phyloP scores from a whole-genome alignment of 2,888 invertebrate species.

The Drosophila dives region DNA sequence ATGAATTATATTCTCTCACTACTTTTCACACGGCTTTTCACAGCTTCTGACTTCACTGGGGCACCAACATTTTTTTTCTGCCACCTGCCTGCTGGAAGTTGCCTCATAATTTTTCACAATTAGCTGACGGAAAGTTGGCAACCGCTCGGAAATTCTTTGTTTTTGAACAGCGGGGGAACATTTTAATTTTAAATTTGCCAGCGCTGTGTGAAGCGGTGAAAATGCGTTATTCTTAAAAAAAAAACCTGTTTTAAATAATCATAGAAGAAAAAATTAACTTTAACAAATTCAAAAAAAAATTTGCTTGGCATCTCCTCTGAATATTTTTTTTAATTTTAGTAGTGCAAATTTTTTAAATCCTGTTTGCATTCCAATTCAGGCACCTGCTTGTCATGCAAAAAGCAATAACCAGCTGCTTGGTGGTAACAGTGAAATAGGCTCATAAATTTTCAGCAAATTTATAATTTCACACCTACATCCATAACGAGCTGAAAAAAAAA shows the following conservation, averaged over 20 bases:
- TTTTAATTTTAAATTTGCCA: conserved; percentile 34
- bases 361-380: not conserved
- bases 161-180: conserved; percentile 12
- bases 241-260: not conserved
- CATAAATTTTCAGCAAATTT: conserved; percentile 74
- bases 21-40: conserved; percentile 28
- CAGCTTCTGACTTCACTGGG: conserved; percentile 22
- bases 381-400: conserved; percentile 46
- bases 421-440: conserved; percentile 56
- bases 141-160: conserved; percentile 37
- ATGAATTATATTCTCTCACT: conserved; percentile 20
- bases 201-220: not conserved
- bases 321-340: not conserved
- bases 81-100: conserved; percentile 15
- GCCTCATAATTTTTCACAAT: conserved; percentile 63
- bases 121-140: conserved; percentile 46
- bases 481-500: conserved; percentile 52
- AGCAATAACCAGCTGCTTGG: conserved; percentile 51
- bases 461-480: conserved; percentile 75
- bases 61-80: conserved; percentile 13
- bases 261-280: not conserved
- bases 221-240: no score
- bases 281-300: not conserved
- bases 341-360: not conserved
- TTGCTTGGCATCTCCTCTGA: not conserved